Evolutionary conservation across 2,888 invertebrate genomes (phyloP), one percentile per base, ranked within the genome.

Genomic region (Melieria crassipennis): DNA sequence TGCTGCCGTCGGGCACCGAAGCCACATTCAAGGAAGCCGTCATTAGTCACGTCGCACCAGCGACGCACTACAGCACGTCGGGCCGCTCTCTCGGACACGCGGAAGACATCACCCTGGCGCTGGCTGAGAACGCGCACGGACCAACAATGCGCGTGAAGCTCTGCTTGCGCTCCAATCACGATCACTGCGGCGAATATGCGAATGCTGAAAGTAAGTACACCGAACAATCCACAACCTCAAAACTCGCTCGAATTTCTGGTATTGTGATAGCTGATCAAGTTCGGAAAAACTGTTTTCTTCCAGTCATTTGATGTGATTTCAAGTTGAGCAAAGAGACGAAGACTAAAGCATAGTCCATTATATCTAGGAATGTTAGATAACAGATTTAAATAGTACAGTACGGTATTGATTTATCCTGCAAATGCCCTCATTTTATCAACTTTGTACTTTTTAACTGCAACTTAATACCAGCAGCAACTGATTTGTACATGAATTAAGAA

Each of bases 131-230:
- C 0, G 80, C 83, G 4, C 83, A 82, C 1, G 82, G 81, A 4
- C 91, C 92, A 0, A 88, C 92, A 75, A 91, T 96, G 64, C 89
- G 95, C 65, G 92, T 96, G 16, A 93, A 94, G 79, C 89, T 97
- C 47, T 97, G 97, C 80, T 88, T 96, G 58, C 90, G 92, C 79
- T 91, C 92, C 52, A 94, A 94, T 83, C 91, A 92, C 66, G 93
- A 94, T 67, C 92, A 93, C 77, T 95, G 96, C 87, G 94, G 96
- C 43, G 94, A 94, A 65, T 93, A 93, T 84, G 89, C 92, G 0
- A 93, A 93, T 83, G 96, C 96, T 47, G 93, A 94, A 82, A 91
- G 94, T 94, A 85, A 92, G 93, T 91, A 75, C 30, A 16, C 16
- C 16, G 16, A 16, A 16, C 16, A 16, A 16, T 16, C 16, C 16